Conservation (phyloP, 2,113 vertebrate species). For the Acrocephalus arundinaceus region DNA sequence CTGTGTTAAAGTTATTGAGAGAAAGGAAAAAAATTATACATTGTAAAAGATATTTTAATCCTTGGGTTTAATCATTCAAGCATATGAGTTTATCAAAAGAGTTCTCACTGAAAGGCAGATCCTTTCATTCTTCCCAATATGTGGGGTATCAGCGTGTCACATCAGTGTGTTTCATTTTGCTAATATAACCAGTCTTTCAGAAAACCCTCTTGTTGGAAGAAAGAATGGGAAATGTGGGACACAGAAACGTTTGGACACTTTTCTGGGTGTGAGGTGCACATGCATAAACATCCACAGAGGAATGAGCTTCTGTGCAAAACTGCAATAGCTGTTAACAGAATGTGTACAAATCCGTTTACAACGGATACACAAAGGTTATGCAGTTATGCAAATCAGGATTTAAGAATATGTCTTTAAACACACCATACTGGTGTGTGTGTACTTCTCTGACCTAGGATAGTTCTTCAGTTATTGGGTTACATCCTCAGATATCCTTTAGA, state of each 20-base stretch:
- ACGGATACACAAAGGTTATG: background rate
- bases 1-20: background rate
- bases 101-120: background rate
- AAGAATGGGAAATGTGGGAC: background rate
- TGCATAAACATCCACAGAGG: background rate
- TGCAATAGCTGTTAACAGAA: background rate
- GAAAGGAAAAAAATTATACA: slow-evolving; percentile 6
- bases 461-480: background rate
- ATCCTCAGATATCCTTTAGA: background rate
- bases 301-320: background rate
- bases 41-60: slow-evolving; percentile 46
- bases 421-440: too few species aligned
- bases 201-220: background rate
- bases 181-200: background rate
- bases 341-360: background rate
- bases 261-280: too few species aligned
- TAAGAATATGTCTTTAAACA: background rate
- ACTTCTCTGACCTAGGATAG: background rate
- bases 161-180: background rate
- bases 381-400: background rate
- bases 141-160: background rate
- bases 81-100: background rate
- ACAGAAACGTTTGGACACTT: background rate
- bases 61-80: background rate
- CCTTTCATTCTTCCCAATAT: background rate